Base-by-base conservation (phyloP, 1,140 invertebrate species). In the Drosophila repletoides region DNA sequence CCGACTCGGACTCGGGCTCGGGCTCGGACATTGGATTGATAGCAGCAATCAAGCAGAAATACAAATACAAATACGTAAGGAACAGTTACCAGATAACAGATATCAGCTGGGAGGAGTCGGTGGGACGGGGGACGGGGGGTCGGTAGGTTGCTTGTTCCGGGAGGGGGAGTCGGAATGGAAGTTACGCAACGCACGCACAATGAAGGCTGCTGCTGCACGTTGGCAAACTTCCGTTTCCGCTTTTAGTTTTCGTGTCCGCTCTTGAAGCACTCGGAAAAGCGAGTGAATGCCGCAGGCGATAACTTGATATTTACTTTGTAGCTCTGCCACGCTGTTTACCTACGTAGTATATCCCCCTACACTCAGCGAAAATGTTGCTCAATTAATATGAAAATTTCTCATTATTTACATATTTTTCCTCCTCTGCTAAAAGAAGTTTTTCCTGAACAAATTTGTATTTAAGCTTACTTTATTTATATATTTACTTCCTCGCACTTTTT, bases 281-380 rank as follows among this genome's bases (percentile, higher is more conserved):
- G 72, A 70, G 61, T 52, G 48, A 72, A 73, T 61, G 80, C 80
- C 75, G 66, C 76, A 86, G 81, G 80, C 81, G 81, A 70, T 80
- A 75, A 79, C 79, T 84, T 86, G 80, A 84, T 84, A 84, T 84
- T 84, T 86, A 84, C 79, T 86, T 84, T 84, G 75, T 87, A 76
- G 75, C 77, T 84, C 34, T 55, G 31, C 26, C 60, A 26, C 48
- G 38, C 64, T 63, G 71, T 86, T 84, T 84, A 84, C 79, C 74
- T 71, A n/a, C n/a, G n/a, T n/a, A n/a, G n/a, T n/a, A 74, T 64
- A 74, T 61, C 45, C 29, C 19, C 26, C 38, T 31, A 31, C 34
- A 12, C 41, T 29, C 38, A n/a, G n/a, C n/a, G n/a, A n/a, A n/a
- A n/a, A n/a, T n/a, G n/a, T n/a, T n/a, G n/a, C n/a, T n/a, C n/a